These are phyloP conservation scores for Platichthys stellatus DNA, from an alignment of 2,113 vertebrate genomes.

Conservation along the genomic window DNA sequence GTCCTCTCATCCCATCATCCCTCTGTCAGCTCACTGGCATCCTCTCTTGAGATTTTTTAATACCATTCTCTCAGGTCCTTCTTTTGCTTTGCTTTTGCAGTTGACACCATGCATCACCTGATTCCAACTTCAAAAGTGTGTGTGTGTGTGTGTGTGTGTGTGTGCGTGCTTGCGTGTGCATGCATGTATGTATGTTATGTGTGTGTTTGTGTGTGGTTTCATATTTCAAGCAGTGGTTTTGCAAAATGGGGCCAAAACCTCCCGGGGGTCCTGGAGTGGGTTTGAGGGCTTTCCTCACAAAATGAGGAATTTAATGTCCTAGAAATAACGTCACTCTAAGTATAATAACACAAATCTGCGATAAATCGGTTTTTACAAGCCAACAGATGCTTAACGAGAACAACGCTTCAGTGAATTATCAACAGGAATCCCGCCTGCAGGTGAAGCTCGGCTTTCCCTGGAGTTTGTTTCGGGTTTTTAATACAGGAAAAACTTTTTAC, in stretches of 20 bases:
- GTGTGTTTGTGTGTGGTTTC: neutral
- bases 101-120: conserved; percentile 8
- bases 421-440: neutral
- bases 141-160: too few species aligned
- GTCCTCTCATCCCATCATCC: neutral
- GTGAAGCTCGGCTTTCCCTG: neutral
- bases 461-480: neutral
- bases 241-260: conserved; percentile 17
- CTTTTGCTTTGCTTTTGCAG: conserved; percentile 3
- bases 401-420: too few species aligned
- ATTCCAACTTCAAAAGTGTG: neutral
- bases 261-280: conserved; percentile 4
- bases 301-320: conserved; percentile 21
- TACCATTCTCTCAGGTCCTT: conserved; percentile 20
- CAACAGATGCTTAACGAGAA: conserved; percentile 19
- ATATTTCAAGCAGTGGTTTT: neutral
- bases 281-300: conserved; percentile 1
- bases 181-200: conserved; percentile 1
- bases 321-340: conserved; percentile 16
- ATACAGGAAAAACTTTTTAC: too few species aligned
- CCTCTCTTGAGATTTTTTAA: conserved; percentile 4
- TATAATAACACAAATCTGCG: neutral
- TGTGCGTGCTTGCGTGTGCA: neutral
- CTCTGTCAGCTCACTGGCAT: conserved; percentile 19
- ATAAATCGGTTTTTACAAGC: neutral